Evolutionary conservation across 64 coral and sea anemone species (phyloP), one percentile per base, ranked within the genome.

Genomic region (Stylophora pistillata): DNA sequence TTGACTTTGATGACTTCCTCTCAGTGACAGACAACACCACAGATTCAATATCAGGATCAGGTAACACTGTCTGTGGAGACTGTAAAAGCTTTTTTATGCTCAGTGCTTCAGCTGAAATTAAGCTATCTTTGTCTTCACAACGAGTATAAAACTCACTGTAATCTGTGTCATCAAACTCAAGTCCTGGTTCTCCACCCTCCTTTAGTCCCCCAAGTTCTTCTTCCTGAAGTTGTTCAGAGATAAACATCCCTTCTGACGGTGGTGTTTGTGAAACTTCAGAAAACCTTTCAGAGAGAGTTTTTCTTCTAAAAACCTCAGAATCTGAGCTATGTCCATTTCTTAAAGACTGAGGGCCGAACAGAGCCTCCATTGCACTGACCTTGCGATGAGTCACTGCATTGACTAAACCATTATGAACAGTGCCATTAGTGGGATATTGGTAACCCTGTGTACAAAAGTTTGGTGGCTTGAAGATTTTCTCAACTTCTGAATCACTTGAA

Each of bases 131-230:
- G 90, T 92, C 90, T 53, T 92, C 90, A 30, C 74, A 84, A 9
- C 80, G 30, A 37, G 80, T 84, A 31, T 84, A 84, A 70, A 84
- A 84, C 61, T 84, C 80, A 53, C 80, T 82, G 89, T 92, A 92
- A 31, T 92, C 90, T 20, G 81, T 85, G 32, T 92, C 72, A 72
- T 92, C 90, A 59, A 92, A 92, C 74, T 92, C 90, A 5, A 92
- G 75, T 32, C 85, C 57, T 56, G 90, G 85, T 28, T 87, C 85
- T 58, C 58, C 70, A 87, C 58, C 34, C 28, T 83, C 78, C 62
- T 47, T 58, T 72, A 23, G 61, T 9, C 21, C 26, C 26, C 15
- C 53, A 11, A 58, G 26, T 27, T 74, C 56, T 41, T 89, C 87
- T 27, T 83, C 78, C 60, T 73, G 78, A 18, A 60, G 2, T 21